Base-by-base conservation (phyloP, 2,113 vertebrate genomes). In the Phylloscopus trochiloides region DNA sequence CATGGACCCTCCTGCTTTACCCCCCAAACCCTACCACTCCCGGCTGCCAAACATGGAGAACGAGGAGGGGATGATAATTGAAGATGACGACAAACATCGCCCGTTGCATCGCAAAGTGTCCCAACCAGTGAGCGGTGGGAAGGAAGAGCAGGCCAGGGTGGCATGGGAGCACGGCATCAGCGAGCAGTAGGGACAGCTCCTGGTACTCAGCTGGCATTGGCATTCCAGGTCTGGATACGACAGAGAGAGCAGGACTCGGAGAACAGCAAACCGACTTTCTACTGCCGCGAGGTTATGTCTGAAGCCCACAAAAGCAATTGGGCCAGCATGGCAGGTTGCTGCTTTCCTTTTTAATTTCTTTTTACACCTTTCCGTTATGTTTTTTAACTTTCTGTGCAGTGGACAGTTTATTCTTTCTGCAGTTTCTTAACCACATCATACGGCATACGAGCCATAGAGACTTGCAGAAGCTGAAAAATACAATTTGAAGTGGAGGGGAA, bases 91-190 rank as follows among this genome's bases (percentile, higher is more conserved):
- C 67, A 98, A 99, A 96, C 99, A 99, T 77, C 98, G 99, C 84
- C 94, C 96, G 1, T 77, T 98, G 76, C 99, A 99, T 63, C 98
- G 98, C 65, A 99, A 99, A 97, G 98, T 98, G 95, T 98, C 99
- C 59, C 98, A 99, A 36, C 98, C 99, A 13, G 98, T 98, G 38
- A 98, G 98, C 42, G 98, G 97, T 73, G 96, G 93, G 90, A 98
- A 99, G 91, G 99, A 99, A 17, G 99, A 99, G 72, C 98, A 98
- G 62, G 99, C 99, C 68, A 98, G 99, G 94, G 98, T 99, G 77
- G 97, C 98, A 11, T 99, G 99, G 99, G 99, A 99, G 97, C 99
- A 99, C 13, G 97, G 99, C 97, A 98, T 99, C 96, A 98, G 98
- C 6, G 99, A 99, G 96, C 99, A 99, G 97, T 99, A 99, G 95